Evolutionary conservation across 2,888 invertebrate genomes (phyloP).

Genomic region (Aporophyla nigra): DNA sequence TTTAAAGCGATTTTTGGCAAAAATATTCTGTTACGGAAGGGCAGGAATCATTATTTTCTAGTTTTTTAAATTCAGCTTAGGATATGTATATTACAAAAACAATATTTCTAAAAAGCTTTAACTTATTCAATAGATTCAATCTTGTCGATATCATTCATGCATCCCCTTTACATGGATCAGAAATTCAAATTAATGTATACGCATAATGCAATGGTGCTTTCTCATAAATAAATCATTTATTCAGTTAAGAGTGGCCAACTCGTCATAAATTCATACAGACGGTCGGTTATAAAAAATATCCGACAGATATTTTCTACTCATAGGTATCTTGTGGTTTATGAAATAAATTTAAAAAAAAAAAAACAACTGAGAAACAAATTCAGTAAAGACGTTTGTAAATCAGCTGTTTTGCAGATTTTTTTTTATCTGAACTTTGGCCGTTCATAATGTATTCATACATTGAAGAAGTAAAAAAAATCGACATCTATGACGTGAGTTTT

Average conservation of each 20-base stretch:
- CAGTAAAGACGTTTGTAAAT: too few species aligned
- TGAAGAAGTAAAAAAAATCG: too few species aligned
- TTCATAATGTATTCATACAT: too few species aligned
- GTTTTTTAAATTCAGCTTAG: not conserved
- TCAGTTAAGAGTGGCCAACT: not conserved
- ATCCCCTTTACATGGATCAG: slow-evolving; percentile 47
- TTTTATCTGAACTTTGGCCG: too few species aligned
- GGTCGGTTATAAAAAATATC: too few species aligned
- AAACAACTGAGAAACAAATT: too few species aligned
- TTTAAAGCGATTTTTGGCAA: not conserved
- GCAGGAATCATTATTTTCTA: not conserved
- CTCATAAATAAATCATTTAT: slow-evolving; percentile 52
- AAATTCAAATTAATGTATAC: slow-evolving; percentile 50
- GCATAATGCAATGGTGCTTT: slow-evolving; percentile 16
- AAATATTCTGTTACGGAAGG: not conserved
- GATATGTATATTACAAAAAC: not conserved
- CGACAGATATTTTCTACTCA: too few species aligned
- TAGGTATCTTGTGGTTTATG: too few species aligned
- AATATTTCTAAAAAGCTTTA: slow-evolving; percentile 21
- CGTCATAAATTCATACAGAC: too few species aligned
- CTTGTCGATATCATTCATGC: slow-evolving; percentile 45
- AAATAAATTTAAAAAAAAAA: too few species aligned
- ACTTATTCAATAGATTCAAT: slow-evolving; percentile 59
- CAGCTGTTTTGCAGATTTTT: too few species aligned
- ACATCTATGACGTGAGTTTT: too few species aligned